Percentiles rank a stretch among this genome's conserved stretches.
phyloP scores from a whole-genome alignment of 1,140 invertebrate genomes.

The Oryctes rhinoceros region DNA sequence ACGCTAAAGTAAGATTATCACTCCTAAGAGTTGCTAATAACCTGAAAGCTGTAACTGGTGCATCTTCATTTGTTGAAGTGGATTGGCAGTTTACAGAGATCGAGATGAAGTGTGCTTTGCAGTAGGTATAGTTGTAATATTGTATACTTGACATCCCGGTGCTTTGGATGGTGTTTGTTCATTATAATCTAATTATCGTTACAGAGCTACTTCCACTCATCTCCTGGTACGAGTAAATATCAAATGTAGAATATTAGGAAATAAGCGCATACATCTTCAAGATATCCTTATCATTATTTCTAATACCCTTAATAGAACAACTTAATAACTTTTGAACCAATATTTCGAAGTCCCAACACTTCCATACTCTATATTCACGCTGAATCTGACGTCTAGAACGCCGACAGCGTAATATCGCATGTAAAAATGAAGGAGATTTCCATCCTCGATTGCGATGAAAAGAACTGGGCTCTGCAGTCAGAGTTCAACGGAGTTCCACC shows the following conservation, averaged over 20 bases:
- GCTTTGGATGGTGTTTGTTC: no score
- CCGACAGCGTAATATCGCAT: constrained; percentile 14
- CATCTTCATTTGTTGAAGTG: not conserved
- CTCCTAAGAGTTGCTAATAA: not conserved
- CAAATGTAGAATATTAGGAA: no score
- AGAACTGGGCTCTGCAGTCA: not conserved
- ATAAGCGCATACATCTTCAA: no score
- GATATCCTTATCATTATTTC: not conserved
- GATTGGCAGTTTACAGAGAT: not conserved
- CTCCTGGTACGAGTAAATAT: no score
- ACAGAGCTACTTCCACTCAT: no score
- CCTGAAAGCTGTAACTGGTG: not conserved
- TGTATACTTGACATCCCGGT: no score
- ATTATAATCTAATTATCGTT: no score
- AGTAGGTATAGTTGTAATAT: not conserved
- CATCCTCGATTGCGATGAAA: not conserved
- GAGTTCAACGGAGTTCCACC: not conserved
- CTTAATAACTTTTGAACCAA: not conserved
- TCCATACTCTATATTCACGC: not conserved
- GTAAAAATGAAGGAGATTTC: constrained; percentile 16
- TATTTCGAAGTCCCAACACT: not conserved
- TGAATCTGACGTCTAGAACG: not conserved
- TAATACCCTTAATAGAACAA: not conserved
- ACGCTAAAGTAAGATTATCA: not conserved
- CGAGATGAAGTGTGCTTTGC: not conserved